These are phyloP conservation scores for Pseudomyrmex gracilis DNA, from an alignment of 1,140 invertebrate species.

Conservation along the genomic window DNA sequence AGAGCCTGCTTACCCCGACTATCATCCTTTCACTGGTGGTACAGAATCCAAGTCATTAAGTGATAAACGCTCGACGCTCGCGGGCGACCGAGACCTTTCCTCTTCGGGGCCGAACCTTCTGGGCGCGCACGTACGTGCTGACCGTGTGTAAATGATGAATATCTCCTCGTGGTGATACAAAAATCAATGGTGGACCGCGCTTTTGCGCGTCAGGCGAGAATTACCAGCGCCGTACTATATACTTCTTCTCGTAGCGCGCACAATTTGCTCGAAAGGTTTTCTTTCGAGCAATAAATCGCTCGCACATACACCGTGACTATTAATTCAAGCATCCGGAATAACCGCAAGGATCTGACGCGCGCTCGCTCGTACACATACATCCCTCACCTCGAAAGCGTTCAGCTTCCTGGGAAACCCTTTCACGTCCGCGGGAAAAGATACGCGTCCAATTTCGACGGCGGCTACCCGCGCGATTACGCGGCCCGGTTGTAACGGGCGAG, in stretches of 20 bases:
- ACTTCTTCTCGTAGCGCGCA: too few species aligned
- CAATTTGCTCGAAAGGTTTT: too few species aligned
- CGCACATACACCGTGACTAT: not conserved
- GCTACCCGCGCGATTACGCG: slow-evolving; percentile 46
- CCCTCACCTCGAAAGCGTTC: not conserved
- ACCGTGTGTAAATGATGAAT: slow-evolving; percentile 58
- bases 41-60: slow-evolving; percentile 63
- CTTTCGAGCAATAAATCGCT: too few species aligned
- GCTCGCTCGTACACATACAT: too few species aligned
- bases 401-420: slow-evolving; percentile 23
- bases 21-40: slow-evolving; percentile 34
- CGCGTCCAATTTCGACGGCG: slow-evolving; percentile 34
- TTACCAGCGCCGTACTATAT: too few species aligned
- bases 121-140: slow-evolving; percentile 11
- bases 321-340: not conserved
- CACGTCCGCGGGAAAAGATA: slow-evolving; percentile 19
- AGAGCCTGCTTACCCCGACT: slow-evolving; percentile 37
- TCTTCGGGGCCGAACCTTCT: slow-evolving; percentile 28
- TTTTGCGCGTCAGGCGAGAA: slow-evolving; percentile 10
- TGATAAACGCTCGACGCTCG: slow-evolving; percentile 65
- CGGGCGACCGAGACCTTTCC: slow-evolving; percentile 47
- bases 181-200: slow-evolving; percentile 47
- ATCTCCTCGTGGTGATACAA: slow-evolving; percentile 17
- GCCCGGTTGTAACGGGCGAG: slow-evolving; percentile 18
- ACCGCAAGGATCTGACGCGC: too few species aligned